These are phyloP conservation scores for Myiozetetes cayanensis DNA, from an alignment of 2,113 vertebrate genomes.

Conservation along the genomic window DNA sequence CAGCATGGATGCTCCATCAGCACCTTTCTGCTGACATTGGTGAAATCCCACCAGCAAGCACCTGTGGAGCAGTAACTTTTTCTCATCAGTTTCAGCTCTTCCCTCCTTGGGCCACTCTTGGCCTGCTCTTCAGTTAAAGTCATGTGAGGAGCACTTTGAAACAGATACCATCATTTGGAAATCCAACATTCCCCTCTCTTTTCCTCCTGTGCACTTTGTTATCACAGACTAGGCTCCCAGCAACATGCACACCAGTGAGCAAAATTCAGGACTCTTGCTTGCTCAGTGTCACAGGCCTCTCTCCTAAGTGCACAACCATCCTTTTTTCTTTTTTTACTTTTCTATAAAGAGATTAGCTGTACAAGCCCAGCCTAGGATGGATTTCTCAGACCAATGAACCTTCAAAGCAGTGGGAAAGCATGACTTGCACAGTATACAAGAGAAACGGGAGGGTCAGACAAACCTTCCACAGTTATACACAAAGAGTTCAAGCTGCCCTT, in stretches of 20 bases:
- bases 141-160: not conserved
- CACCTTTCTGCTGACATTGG: not conserved
- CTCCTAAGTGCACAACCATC: not conserved
- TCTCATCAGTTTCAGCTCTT: not conserved
- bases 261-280: not conserved
- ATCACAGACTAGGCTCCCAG: not conserved
- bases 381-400: not conserved
- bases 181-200: not conserved
- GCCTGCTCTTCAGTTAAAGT: not conserved
- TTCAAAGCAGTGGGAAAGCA: not conserved
- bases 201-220: not conserved
- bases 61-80: not conserved
- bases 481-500: conserved; percentile 15
- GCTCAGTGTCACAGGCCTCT: not conserved
- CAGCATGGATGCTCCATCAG: not conserved
- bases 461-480: not conserved
- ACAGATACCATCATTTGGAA: not conserved
- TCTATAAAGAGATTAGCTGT: not conserved
- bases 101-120: not conserved
- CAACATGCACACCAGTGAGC: rapidly evolving
- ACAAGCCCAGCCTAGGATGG: not conserved
- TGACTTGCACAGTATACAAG: not conserved
- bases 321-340: not conserved
- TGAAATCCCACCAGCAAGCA: rapidly evolving
- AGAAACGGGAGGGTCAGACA: not conserved